phyloP scores from a whole-genome alignment of 1,140 invertebrate species.

The Dendrolimus kikuchii region DNA sequence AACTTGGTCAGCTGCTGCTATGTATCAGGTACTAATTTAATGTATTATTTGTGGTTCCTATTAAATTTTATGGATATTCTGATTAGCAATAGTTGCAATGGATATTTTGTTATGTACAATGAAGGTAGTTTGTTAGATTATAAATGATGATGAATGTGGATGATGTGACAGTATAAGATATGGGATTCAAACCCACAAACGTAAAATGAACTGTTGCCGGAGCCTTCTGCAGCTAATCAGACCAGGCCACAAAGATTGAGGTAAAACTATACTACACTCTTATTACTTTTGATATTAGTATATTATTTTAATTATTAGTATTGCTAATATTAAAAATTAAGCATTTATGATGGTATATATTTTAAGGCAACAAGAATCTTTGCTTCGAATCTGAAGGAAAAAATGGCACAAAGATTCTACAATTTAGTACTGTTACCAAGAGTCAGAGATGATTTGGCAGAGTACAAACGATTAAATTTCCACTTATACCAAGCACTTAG shows the following conservation, averaged over 20 bases:
- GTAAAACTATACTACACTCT: no score
- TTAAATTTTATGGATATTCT: no score
- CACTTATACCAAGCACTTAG: slow-evolving; percentile 94
- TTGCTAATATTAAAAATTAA: neutral
- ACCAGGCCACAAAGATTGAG: no score
- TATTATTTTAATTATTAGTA: slow-evolving; percentile 1
- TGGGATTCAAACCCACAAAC: no score
- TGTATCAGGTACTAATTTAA: slow-evolving; percentile 81
- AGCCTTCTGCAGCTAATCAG: no score
- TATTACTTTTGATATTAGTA: neutral
- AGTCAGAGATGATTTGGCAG: slow-evolving; percentile 94
- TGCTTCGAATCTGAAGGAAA: slow-evolving; percentile 95
- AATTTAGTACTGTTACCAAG: slow-evolving; percentile 94
- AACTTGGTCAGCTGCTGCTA: slow-evolving; percentile 93
- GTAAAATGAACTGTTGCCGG: no score
- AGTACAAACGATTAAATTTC: slow-evolving; percentile 97
- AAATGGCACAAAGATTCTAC: slow-evolving; percentile 97
- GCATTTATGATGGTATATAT: slow-evolving; percentile 11
- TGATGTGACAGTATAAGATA: no score
- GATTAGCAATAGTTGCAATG: no score
- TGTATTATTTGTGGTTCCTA: neutral
- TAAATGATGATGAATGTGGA: no score
- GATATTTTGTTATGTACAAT: neutral
- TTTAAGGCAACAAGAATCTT: slow-evolving; percentile 93
- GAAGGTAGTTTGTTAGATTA: no score